These are phyloP conservation scores for Chaetorhynchus papuensis DNA, from an alignment of 2,113 vertebrate species.

Conservation along the genomic window DNA sequence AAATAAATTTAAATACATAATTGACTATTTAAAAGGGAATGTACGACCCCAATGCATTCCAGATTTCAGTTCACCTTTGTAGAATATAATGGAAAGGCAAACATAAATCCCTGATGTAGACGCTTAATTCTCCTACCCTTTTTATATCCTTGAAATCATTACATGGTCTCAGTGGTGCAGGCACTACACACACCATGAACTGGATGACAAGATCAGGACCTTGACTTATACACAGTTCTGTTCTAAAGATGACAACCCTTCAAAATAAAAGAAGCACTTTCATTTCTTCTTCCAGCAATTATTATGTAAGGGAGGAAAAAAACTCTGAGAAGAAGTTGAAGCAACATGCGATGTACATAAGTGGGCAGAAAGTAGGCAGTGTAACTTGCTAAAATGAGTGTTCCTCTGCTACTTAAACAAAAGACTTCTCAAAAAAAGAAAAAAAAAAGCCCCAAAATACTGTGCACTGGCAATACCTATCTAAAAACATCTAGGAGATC, in stretches of 20 bases:
- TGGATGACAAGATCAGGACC: background rate
- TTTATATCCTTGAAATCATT: background rate
- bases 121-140: background rate
- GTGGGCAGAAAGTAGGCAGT: background rate
- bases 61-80: background rate
- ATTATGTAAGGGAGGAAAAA: background rate
- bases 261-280: background rate
- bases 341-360: background rate
- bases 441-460: background rate
- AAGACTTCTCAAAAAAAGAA: background rate
- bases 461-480: background rate
- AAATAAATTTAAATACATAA: background rate
- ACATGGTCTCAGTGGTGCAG: background rate
- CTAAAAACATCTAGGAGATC: background rate
- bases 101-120: background rate
- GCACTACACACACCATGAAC: background rate
- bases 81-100: background rate
- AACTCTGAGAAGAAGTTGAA: background rate
- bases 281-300: background rate
- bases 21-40: constrained; percentile 21
- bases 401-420: background rate
- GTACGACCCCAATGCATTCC: background rate
- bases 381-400: background rate
- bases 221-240: background rate
- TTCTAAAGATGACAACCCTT: background rate